Evolutionary conservation across 2,797 vertebrate species (phyloP), one percentile per base, ranked within the genome.

Genomic region (Poecile montanus): DNA sequence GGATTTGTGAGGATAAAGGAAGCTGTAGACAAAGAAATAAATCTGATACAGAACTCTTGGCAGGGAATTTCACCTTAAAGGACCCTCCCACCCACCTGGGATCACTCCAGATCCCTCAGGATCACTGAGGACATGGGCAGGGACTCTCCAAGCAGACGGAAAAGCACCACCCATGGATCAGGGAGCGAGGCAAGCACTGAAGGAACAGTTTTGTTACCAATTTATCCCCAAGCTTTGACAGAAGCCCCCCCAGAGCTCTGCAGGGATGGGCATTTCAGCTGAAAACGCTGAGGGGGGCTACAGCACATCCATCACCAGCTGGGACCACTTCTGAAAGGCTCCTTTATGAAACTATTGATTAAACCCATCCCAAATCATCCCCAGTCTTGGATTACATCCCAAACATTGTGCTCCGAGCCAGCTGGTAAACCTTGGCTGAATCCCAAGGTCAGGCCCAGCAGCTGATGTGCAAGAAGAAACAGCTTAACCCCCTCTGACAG

Each of bases 1-100:
- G 72, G 61, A 44, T 9, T 91, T 91, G 7, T 85, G 62, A 61
- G 93, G 88, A 77, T 71, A 91, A 75, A 53, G 51, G 91, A 42
- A 88, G 80, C 94, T 42, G 42, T 17, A 42, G 25, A 40, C 36
- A 25, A 70, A 45, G 38, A 15, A 72, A 70, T 17, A 34, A 79
- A 82, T 15, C 47, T 21, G 36, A 62, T 4, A 3, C 12, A 56
- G 34, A 75, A 36, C n/a, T 44, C 3, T 0, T 20, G 72, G 29
- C 44, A 54, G 62, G 68, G 13, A 4, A 42, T 58, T 84, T 63
- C 70, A 16, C 27, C 58, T 21, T 22, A 30, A 65, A 20, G 12
- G 27, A 50, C 47, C n/a, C 58, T 67, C 6, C 11, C 61, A 60
- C 22, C 21, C 26, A 53, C 16, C 27, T 66, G 50, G 30, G 72